Percentiles rank a stretch among this genome's conserved stretches.
Evolutionary conservation across 2,113 vertebrate genomes (phyloP).

Genomic region (Nerophis lumbriciformis): DNA sequence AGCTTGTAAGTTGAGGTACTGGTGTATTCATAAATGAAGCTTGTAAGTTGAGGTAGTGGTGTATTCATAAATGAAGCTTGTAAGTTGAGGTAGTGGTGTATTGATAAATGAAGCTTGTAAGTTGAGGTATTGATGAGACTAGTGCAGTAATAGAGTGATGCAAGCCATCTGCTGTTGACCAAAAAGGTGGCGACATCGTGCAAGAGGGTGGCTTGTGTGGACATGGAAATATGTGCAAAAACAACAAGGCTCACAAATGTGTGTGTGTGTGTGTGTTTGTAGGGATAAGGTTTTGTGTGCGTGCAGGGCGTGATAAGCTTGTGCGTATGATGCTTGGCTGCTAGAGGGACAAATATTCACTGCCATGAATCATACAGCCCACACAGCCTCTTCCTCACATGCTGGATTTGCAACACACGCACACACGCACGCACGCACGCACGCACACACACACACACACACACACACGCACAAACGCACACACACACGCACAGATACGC

Average conservation of each 20-base stretch:
- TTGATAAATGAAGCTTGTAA: too few relatives aligned
- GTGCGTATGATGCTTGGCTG: slow-evolving; percentile 45
- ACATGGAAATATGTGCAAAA: background rate
- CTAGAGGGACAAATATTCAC: slow-evolving; percentile 47
- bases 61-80: too few relatives aligned
- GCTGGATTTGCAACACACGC: slow-evolving; percentile 38
- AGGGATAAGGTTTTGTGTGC: slow-evolving; percentile 18
- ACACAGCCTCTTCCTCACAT: slow-evolving; percentile 25
- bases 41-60: too few relatives aligned
- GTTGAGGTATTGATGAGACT: too few relatives aligned
- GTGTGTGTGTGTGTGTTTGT: slow-evolving; percentile 23
- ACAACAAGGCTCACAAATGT: slow-evolving; percentile 15
- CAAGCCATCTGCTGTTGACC: slow-evolving; percentile 62
- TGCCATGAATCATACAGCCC: slow-evolving; percentile 51
- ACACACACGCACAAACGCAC: slow-evolving; percentile 24
- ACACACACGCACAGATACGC: background rate
- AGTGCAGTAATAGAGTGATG: slow-evolving; percentile 59
- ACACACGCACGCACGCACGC: slow-evolving; percentile 13
- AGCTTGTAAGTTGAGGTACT: too few relatives aligned
- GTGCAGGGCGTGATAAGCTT: slow-evolving; percentile 44
- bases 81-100: too few relatives aligned
- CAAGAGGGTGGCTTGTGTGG: slow-evolving; percentile 5
- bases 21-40: too few relatives aligned
- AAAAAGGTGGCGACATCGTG: slow-evolving; percentile 47
- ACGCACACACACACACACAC: slow-evolving; percentile 9